A percentile compares a stretch with the other conserved stretches of the same genome.
Conservation (phyloP, 2,797 vertebrate species). For the Gymnocypris eckloni region DNA sequence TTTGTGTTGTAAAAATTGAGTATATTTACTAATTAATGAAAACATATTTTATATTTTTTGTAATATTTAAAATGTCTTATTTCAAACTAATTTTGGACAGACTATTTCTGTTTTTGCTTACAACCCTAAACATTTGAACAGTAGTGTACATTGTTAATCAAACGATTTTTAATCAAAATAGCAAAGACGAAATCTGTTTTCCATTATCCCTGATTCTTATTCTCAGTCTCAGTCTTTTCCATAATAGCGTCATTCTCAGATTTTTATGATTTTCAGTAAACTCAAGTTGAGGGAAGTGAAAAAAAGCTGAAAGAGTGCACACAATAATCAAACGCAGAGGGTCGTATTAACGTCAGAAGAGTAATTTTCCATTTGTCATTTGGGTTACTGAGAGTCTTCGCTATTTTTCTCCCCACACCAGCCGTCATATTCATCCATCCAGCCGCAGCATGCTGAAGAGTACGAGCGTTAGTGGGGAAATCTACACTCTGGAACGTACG, state of each 20-base stretch:
- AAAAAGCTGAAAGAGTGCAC: background rate
- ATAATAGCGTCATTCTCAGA: conserved; percentile 5
- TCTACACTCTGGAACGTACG: conserved; percentile 92
- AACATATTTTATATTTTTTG: background rate
- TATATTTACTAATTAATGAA: background rate
- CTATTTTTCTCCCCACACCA: conserved; percentile 57
- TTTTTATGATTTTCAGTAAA: background rate
- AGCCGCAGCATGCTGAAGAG: conserved; percentile 93
- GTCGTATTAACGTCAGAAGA: background rate
- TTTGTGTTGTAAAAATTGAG: background rate
- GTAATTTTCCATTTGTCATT: conserved; percentile 21
- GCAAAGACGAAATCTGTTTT: background rate
- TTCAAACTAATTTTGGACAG: background rate
- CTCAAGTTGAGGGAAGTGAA: background rate
- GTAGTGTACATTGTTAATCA: too few relatives aligned
- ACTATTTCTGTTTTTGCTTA: too few relatives aligned
- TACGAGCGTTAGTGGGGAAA: conserved; percentile 96
- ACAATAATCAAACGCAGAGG: conserved; percentile 21
- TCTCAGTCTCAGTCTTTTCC: background rate
- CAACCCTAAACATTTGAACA: too few relatives aligned
- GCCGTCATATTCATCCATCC: conserved; percentile 91
- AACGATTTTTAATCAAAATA: background rate
- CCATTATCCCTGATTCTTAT: background rate
- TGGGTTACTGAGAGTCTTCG: background rate
- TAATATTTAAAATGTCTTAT: background rate